phyloP scores from a whole-genome alignment of 2,797 vertebrate species.

The Champsocephalus esox region DNA sequence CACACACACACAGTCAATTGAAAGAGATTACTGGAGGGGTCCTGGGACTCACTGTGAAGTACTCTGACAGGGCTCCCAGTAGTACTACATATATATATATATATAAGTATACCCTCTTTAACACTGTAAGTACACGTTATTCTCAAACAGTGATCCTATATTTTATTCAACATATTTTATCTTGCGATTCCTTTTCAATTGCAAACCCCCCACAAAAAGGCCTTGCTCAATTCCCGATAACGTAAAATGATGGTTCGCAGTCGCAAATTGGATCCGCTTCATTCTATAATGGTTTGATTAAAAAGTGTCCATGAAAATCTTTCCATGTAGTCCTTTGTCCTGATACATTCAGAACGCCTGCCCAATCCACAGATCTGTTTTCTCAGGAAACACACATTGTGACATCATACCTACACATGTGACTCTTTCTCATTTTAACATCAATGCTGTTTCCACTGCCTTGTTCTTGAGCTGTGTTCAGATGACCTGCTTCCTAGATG shows the following conservation, averaged over 20 bases:
- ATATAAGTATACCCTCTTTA: slow-evolving; percentile 5
- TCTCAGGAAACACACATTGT: too few species aligned
- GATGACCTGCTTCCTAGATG: too few species aligned
- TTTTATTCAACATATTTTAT: background rate
- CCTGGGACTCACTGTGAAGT: slow-evolving; percentile 58
- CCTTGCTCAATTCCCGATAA: background rate
- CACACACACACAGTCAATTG: slow-evolving; percentile 60
- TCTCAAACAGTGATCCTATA: background rate
- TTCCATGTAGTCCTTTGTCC: background rate
- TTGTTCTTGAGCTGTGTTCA: too few species aligned
- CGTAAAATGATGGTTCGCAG: background rate
- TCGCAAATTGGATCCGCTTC: background rate
- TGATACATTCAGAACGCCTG: background rate
- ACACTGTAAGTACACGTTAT: background rate
- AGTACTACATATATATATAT: slow-evolving; percentile 1
- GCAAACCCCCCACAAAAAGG: background rate
- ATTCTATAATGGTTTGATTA: background rate
- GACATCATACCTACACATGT: too few species aligned
- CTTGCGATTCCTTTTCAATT: background rate
- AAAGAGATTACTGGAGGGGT: slow-evolving; percentile 76
- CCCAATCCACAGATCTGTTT: too few species aligned
- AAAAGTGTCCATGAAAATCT: background rate
- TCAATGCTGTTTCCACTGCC: too few species aligned
- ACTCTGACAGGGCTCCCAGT: slow-evolving; percentile 49
- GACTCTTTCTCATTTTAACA: too few species aligned